Evolutionary conservation across 2,888 invertebrate genomes (phyloP), one percentile per base, ranked within the genome.

Genomic region (Drosophila leonis): DNA sequence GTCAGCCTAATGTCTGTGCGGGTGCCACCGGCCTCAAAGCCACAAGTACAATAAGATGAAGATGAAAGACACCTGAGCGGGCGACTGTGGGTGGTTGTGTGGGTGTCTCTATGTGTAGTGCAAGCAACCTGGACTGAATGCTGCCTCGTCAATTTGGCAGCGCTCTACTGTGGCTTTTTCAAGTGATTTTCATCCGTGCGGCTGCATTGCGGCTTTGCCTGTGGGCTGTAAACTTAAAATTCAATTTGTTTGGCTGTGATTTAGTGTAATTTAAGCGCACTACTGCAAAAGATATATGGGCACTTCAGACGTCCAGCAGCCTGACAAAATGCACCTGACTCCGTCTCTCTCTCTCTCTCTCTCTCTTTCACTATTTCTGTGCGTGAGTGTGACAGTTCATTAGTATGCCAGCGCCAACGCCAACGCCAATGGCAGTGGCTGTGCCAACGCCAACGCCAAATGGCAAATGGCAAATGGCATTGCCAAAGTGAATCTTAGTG

Each of bases 241-340:
- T 85, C 88, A 85, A 85, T 85, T 85, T 85, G 88, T 85, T 85
- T 83, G 88, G 70, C 83, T 81, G 86, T 88, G 84, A 85, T 85
- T 85, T 85, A 88, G 77, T 85, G 84, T 85, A 88, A 85, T 85
- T 85, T 85, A 88, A 88, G 84, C 84, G 75, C 69, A 86, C 80
- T 72, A 72, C 82, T 73, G 75, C 63, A 64, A 73, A 66, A 82
- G 80, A 85, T 83, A 83, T 83, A 83, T 87, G 87, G 71, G 56
- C 72, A 72, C 84, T 86, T 83, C 74, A 79, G 81, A 73, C 48
- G 51, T 51, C 39, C 60, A 49, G 59, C 31, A 64, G 52, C 49
- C 56, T 65, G 57, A 33, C 65, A 59, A 48, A 63, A 39, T 46
- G 10, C 57, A 65, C 57, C 48, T 59, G 48, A 59, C 57, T 60